Evolutionary conservation across 2,888 invertebrate genomes (phyloP).

Genomic region (Lasius fuliginosus): DNA sequence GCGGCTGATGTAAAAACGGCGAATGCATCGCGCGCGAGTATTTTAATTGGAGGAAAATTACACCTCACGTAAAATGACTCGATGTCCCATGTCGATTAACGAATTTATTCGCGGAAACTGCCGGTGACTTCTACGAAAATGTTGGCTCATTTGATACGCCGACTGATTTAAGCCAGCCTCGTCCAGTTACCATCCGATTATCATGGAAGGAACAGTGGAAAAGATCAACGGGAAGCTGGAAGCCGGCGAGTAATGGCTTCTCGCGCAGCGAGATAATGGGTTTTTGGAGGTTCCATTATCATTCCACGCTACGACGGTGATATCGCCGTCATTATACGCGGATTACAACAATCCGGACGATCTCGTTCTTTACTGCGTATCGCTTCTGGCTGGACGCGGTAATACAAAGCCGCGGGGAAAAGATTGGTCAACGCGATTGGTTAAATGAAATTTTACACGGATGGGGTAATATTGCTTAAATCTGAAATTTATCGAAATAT

Average conservation of each 20-base stretch:
- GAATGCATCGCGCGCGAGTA: not conserved
- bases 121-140: not conserved
- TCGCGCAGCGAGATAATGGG: slow-evolving; percentile 60
- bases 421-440: not conserved
- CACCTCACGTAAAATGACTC: not conserved
- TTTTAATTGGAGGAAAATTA: not conserved
- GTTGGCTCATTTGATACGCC: not conserved
- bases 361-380: slow-evolving; percentile 24
- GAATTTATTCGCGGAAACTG: not conserved
- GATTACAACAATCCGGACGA: slow-evolving; percentile 42
- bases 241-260: slow-evolving; percentile 64
- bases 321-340: slow-evolving; percentile 58
- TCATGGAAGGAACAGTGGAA: slow-evolving; percentile 29
- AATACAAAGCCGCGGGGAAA: not conserved
- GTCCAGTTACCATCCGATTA: slow-evolving; percentile 44
- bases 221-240: slow-evolving; percentile 45
- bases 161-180: slow-evolving; percentile 8
- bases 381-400: not conserved
- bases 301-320: slow-evolving; percentile 23
- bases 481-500: not conserved
- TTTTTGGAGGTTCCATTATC: slow-evolving; percentile 65
- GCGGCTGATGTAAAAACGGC: not conserved
- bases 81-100: not conserved
- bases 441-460: slow-evolving; percentile 17
- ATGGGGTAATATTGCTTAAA: not conserved